phyloP scores from a whole-genome alignment of 1,140 invertebrate genomes.

The Telenomus remus region DNA sequence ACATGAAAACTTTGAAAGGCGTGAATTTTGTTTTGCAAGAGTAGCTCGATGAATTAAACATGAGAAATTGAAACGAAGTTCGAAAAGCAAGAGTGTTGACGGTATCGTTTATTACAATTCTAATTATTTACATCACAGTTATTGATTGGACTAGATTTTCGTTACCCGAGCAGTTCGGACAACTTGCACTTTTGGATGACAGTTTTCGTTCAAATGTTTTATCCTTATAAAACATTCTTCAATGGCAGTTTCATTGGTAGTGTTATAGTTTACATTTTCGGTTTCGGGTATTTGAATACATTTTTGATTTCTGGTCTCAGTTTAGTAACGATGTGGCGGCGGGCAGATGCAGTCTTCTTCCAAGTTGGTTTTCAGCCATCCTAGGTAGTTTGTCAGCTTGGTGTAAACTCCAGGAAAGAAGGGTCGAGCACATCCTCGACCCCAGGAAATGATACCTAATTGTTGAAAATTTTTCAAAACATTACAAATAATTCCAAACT shows the following conservation, averaged over 20 bases:
- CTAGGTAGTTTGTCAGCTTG: constrained; percentile 81
- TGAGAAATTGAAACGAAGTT: too few relatives aligned
- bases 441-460: constrained; percentile 87
- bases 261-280: neutral
- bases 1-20: neutral
- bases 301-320: constrained; percentile 1
- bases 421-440: constrained; percentile 83
- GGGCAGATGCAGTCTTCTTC: constrained; percentile 77
- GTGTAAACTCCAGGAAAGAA: constrained; percentile 87
- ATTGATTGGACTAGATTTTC: constrained; percentile 68
- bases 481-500: too few relatives aligned
- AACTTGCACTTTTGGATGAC: constrained; percentile 4
- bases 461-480: too few relatives aligned
- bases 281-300: neutral
- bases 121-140: constrained; percentile 55
- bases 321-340: constrained; percentile 56
- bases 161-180: constrained; percentile 25
- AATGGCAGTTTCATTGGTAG: constrained; percentile 14
- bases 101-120: constrained; percentile 26
- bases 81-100: neutral
- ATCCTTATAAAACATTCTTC: constrained; percentile 14
- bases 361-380: constrained; percentile 79
- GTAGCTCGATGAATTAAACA: neutral
- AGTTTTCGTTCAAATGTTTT: constrained; percentile 23
- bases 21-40: constrained; percentile 3